These are phyloP conservation scores for Phengaris arion DNA, from an alignment of 2,888 invertebrate genomes.

Conservation along the genomic window DNA sequence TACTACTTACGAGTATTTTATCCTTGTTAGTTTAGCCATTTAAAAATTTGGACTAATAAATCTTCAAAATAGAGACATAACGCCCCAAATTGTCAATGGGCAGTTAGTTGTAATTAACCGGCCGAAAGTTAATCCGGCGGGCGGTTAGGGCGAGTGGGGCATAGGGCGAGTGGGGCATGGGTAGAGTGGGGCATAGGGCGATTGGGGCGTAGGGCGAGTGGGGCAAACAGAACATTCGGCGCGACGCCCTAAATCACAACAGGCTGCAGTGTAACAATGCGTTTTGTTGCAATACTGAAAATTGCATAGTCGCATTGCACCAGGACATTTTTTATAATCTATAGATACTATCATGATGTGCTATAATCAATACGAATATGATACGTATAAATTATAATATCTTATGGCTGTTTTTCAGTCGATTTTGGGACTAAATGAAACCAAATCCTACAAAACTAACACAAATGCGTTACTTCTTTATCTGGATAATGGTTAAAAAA, in stretches of 20 bases:
- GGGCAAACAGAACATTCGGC: slow-evolving; percentile 37
- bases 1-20: background rate
- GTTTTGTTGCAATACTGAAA: slow-evolving; percentile 28
- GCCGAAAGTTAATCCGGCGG: slow-evolving; percentile 60
- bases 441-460: no score
- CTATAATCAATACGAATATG: no score
- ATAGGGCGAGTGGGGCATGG: background rate
- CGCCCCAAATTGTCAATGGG: slow-evolving; percentile 53
- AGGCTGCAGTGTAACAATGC: slow-evolving; percentile 46
- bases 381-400: no score
- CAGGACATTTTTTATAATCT: background rate
- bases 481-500: no score
- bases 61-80: slow-evolving; percentile 35
- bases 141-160: slow-evolving; percentile 41
- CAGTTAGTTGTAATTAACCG: slow-evolving; percentile 72
- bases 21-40: background rate
- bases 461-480: no score
- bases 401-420: no score
- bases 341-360: background rate
- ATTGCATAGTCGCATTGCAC: slow-evolving; percentile 27
- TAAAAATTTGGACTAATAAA: slow-evolving; percentile 30
- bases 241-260: slow-evolving; percentile 70
- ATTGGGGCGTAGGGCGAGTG: background rate
- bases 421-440: no score
- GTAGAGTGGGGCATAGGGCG: background rate